Evolutionary conservation across 2,113 vertebrate genomes (phyloP).

Genomic region (Rhinoderma darwinii): DNA sequence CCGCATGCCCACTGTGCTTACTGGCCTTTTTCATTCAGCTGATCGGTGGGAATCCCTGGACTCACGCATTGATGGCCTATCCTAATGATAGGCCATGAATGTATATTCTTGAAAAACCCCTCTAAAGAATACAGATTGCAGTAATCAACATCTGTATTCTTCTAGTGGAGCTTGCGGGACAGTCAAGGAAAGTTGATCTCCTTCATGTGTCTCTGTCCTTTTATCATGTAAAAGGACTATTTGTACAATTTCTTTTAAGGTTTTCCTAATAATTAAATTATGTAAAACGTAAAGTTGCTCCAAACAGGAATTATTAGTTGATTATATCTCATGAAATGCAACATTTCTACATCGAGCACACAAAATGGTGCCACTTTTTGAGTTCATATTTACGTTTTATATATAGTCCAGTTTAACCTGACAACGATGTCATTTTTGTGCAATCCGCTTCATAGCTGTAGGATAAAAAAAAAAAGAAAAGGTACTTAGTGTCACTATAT

Average conservation of each 20-base stretch:
- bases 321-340: neutral
- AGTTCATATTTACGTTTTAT: neutral
- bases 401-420: neutral
- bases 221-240: neutral
- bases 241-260: neutral
- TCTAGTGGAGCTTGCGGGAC: neutral
- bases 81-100: too few species aligned
- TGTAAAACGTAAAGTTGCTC: neutral
- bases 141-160: too few species aligned
- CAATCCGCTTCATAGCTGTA: neutral
- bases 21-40: too few species aligned
- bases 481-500: constrained; percentile 18
- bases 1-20: neutral
- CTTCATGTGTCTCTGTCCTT: neutral
- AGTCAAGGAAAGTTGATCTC: neutral
- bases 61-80: too few species aligned
- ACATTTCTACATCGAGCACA: neutral
- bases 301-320: neutral
- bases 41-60: too few species aligned
- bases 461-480: neutral
- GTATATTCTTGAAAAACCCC: too few species aligned
- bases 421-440: neutral
- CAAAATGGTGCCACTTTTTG: neutral
- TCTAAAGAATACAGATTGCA: too few species aligned
- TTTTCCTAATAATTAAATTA: neutral